Evolutionary conservation across 2,888 invertebrate genomes (phyloP), one percentile per base, ranked within the genome.

Genomic region (Pterostichus niger): DNA sequence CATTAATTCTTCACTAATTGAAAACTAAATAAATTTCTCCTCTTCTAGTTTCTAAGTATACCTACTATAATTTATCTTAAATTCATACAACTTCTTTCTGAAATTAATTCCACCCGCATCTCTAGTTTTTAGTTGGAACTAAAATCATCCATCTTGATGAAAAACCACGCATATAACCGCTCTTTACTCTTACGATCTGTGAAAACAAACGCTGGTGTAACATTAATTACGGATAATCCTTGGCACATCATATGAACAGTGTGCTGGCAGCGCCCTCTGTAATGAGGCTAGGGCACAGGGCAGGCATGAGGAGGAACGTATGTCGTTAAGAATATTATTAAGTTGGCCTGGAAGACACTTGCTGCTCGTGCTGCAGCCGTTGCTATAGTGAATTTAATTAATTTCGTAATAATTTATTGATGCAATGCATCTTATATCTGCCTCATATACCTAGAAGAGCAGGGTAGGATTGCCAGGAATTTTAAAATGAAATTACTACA

Each of bases 351-450:
- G 40, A 7, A 75, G 17, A 17, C 49, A 52, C 24, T 49, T 52
- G 24, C 35, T 68, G 46, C 24, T n/a, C n/a, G n/a, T 24, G 24
- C 61, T 24, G 35, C 17, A 6, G n/a, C 78, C 13, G 7, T 40
- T 15, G 44, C 73, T 11, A 9, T 54, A 9, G 13, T 24, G 56
- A 82, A 82, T 56, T 82, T 82, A 73, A 82, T 82, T 82, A 82
- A 82, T 82, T 75, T 75, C n/a, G 40, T 17, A 75, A 82, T 82
- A 82, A 75, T 82, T 82, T 75, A 82, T 82, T 15, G 59, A 9
- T 13, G 59, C 44, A 31, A 33, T 79, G 61, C 46, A 79, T 79
- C 79, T 33, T 40, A 6, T 40, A 40, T 40, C 40, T 40, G 40
- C 40, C 40, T 40, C 40, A 6, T 40, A 9, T 76, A 52, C 24